Evolutionary conservation across 2,797 vertebrate genomes (phyloP), one percentile per base, ranked within the genome.

Genomic region (Chiloscyllium punctatum): DNA sequence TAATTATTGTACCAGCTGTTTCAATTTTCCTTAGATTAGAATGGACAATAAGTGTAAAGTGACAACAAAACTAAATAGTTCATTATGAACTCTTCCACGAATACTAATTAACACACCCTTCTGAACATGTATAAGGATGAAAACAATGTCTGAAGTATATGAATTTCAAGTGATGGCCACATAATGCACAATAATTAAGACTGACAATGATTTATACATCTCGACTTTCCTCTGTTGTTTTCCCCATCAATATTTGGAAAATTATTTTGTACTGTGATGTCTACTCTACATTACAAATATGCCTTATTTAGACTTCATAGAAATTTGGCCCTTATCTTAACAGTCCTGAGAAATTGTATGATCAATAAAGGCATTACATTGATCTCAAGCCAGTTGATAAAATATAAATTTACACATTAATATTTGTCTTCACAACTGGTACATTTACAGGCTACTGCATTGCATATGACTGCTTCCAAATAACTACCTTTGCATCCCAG

Each of bases 1-100:
- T 94, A 96, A 96, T 96, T 96, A 95, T 96, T 90, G 88, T 88
- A 77, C 96, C 86, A 94, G 74, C 66, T 95, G 77, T 48, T 82
- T 71, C n/a, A 72, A 27, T 57, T 95, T 23, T n/a, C 48, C 66
- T 71, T 51, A 51, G 27, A 72, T 53, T 72, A 72, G 30, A 27
- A 48, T 42, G 68, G 92, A 94, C 66, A n/a, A 57, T n/a, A 72
- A 72, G 2, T 16, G 23, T 30, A 51, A 72, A 84, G 53, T 91
- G 27, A 94, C 11, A 94, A 94, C 48, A 94, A 48, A 27, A 25
- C 27, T 8, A 42, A 94, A 16, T 72, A 48, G 68, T 72, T 42
- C 68, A 72, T 74, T 30, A 72, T 30, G 37, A 37, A 42, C 37
- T 42, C 92, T 72, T 94, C 30, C 37, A 30, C 25, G 68, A 11